Evolutionary conservation across 2,113 vertebrate species (phyloP).

Genomic region (Orcinus orca): DNA sequence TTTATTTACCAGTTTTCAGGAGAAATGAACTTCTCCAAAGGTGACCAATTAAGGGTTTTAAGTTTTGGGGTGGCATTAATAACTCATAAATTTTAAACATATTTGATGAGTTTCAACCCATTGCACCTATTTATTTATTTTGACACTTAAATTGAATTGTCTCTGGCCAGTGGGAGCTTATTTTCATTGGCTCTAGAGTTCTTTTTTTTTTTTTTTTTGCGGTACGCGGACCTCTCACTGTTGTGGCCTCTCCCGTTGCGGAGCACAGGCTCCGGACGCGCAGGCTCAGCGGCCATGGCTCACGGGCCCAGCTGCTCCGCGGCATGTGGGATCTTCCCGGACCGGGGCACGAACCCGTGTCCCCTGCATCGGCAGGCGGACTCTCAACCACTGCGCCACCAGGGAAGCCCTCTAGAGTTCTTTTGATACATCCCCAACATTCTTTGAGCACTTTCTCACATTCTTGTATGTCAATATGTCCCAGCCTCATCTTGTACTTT

Average conservation of each 20-base stretch:
- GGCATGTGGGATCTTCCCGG: too few relatives aligned
- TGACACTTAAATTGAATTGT: conserved; percentile 20
- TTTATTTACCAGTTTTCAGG: conserved; percentile 33
- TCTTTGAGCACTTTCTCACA: background rate
- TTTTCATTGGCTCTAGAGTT: background rate
- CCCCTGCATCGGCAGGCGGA: too few relatives aligned
- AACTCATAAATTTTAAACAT: background rate
- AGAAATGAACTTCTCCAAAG: background rate
- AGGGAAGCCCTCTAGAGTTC: background rate
- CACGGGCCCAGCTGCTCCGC: too few relatives aligned
- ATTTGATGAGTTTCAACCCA: conserved; percentile 27
- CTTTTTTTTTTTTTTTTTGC: background rate
- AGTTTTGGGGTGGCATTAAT: conserved; percentile 18
- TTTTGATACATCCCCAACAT: background rate
- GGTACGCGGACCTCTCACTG: too few relatives aligned
- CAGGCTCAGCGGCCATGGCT: too few relatives aligned
- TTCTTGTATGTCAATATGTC: background rate
- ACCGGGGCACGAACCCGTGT: too few relatives aligned
- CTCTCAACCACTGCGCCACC: too few relatives aligned
- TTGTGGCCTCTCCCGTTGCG: too few relatives aligned
- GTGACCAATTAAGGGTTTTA: conserved; percentile 25
- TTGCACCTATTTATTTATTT: conserved; percentile 3
- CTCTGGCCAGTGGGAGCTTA: background rate
- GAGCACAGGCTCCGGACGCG: too few relatives aligned
- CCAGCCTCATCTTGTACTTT: background rate